phyloP scores from a whole-genome alignment of 2,113 vertebrate species.

The Mobula hypostoma region DNA sequence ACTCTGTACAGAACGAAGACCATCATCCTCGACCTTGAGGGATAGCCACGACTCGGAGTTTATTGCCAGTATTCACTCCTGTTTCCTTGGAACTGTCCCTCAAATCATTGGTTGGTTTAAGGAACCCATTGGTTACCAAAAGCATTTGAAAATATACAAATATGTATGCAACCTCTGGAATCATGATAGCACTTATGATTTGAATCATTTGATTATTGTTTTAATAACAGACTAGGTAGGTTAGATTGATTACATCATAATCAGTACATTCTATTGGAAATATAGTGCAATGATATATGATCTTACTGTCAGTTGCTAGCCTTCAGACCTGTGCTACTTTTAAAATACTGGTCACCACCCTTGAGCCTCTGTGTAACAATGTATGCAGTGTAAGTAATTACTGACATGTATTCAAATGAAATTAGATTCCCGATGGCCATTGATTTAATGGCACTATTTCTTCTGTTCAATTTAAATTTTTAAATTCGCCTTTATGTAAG shows the following conservation, averaged over 20 bases:
- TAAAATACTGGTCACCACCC: not conserved
- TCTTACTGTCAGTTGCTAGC: not conserved
- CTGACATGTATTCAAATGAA: not conserved
- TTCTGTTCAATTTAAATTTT: not conserved
- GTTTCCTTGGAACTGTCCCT: not conserved
- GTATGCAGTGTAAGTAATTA: not conserved
- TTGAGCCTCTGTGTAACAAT: not conserved
- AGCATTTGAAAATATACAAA: not conserved
- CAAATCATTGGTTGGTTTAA: not conserved
- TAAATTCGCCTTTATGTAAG: not conserved
- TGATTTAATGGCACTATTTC: not conserved
- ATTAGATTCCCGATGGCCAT: not conserved
- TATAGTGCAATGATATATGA: not conserved
- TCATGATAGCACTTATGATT: conserved; percentile 5
- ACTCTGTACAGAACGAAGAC: too few relatives aligned
- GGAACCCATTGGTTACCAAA: not conserved
- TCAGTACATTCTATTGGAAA: not conserved
- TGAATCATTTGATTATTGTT: not conserved
- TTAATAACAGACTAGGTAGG: not conserved
- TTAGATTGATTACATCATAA: not conserved
- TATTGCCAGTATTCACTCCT: not conserved
- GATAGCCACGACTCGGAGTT: not conserved
- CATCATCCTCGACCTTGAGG: too few relatives aligned
- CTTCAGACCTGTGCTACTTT: not conserved
- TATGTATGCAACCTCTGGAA: not conserved